phyloP scores from a whole-genome alignment of 2,888 invertebrate species.

The Melikaiella ostensackeni region DNA sequence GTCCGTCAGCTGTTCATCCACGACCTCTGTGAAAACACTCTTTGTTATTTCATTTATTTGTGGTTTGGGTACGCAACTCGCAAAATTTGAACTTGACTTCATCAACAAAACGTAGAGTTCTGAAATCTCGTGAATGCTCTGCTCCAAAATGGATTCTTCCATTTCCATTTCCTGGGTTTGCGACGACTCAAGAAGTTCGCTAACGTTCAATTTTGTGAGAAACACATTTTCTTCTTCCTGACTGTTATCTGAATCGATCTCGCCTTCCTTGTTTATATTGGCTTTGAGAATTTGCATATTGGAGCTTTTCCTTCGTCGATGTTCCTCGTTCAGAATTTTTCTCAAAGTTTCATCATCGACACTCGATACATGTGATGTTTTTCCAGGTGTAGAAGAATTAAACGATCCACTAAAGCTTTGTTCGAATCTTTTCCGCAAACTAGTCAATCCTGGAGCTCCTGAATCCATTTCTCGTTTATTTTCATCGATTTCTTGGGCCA shows the following conservation, averaged over 20 bases:
- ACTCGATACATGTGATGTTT: background rate
- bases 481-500: background rate
- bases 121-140: conserved; percentile 58
- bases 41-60: background rate
- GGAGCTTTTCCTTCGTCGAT: background rate
- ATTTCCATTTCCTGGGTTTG: background rate
- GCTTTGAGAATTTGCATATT: background rate
- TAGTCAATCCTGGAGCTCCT: background rate
- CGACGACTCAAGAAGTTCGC: background rate
- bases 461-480: background rate
- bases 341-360: background rate
- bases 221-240: background rate
- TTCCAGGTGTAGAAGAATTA: background rate
- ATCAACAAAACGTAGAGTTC: conserved; percentile 55
- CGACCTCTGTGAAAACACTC: background rate
- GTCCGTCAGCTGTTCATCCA: background rate
- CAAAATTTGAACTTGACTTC: conserved; percentile 47
- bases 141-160: conserved; percentile 49
- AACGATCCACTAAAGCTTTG: background rate
- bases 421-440: background rate
- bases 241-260: background rate
- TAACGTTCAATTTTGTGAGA: background rate
- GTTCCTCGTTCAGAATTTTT: background rate
- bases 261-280: background rate
- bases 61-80: background rate